Evolutionary conservation across 2,113 vertebrate species (phyloP), one percentile per base, ranked within the genome.

Genomic region (Seriola aureovittata): DNA sequence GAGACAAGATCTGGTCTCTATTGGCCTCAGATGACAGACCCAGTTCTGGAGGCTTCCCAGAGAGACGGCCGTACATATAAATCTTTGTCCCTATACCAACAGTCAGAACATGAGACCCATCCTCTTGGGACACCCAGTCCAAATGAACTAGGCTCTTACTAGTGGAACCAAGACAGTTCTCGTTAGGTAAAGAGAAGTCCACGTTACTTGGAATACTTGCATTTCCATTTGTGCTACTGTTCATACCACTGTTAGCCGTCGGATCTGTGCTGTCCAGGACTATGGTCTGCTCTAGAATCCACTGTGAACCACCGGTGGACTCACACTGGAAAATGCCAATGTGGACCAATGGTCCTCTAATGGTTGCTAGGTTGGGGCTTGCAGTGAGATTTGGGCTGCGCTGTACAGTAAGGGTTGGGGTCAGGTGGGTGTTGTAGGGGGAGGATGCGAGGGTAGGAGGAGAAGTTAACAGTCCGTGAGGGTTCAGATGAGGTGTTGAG

Each of bases 71-170:
- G 76, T 98, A 99, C 97, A 99, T 99, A 85, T 95, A 96, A 70
- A 99, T 96, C 90, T 97, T 99, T 82, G 97, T 97, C 40, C 97
- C 97, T 64, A 99, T 96, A 72, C 97, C 97, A 38, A 99, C 96
- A 5, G 98, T 99, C 29, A 99, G 90, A 89, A 99, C 95, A 92
- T 99, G 98, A 21, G 98, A 98, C 5, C 98, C 97, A 88, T 99
- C 97, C 91, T 99, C 98, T 86, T 97, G 96, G 80, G 98, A 99
- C 88, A 99, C 98, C 98, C 98, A 99, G 21, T 99, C 98, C 93
- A 99, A 95, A 85, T 98, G 97, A 89, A 99, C 96, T 68, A 96
- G 91, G 81, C 85, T 96, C 82, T 96, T 97, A 85, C 89, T 78
- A 58, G 70, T 88, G 34, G 88, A 89, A 64, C 73, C 86, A 62